Evolutionary conservation across 2,888 invertebrate species (phyloP).

Genomic region (Lepidocyrtoides sp.): DNA sequence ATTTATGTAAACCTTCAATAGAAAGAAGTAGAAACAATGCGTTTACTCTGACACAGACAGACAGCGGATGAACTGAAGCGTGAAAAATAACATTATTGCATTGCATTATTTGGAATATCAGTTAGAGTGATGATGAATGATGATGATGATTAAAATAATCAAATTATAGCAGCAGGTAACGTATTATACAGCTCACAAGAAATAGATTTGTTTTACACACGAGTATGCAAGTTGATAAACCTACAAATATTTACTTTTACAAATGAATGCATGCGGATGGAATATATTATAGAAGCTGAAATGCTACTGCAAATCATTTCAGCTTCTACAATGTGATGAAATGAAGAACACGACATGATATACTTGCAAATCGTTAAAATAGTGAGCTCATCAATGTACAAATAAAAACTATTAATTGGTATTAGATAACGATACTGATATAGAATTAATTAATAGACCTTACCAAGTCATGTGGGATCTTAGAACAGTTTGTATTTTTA

Average conservation of each 20-base stretch:
- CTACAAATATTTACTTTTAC: too few relatives aligned
- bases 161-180: not conserved
- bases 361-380: not conserved
- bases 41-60: not conserved
- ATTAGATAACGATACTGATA: not conserved
- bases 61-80: conserved; percentile 41
- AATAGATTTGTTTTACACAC: conserved; percentile 13
- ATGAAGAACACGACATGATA: not conserved
- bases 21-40: not conserved
- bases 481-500: not conserved
- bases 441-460: not conserved
- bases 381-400: not conserved
- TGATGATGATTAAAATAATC: conserved; percentile 9
- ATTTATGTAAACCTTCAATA: not conserved
- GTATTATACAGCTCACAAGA: conserved; percentile 5
- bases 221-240: not conserved
- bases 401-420: too few relatives aligned
- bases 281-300: too few relatives aligned
- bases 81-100: conserved; percentile 39
- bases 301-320: too few relatives aligned
- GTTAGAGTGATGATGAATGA: not conserved
- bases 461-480: not conserved
- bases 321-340: not conserved
- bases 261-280: too few relatives aligned
- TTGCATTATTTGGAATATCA: conserved; percentile 5